Evolutionary conservation across 2,113 vertebrate species (phyloP).

Genomic region (Myocastor coypus): DNA sequence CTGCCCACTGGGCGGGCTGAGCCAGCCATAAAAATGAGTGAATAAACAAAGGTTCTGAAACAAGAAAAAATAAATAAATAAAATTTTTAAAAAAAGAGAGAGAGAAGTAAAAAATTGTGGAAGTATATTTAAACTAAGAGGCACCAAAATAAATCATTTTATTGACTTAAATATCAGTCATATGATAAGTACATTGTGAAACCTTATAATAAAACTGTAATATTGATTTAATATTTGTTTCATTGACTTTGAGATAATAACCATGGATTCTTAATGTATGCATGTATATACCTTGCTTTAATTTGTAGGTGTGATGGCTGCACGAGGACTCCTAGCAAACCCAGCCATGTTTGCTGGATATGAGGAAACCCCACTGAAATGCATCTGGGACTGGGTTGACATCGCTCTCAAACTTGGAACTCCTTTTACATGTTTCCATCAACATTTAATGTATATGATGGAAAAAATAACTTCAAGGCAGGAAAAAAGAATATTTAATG

Average conservation of each 20-base stretch:
- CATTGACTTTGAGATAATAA: constrained; percentile 54
- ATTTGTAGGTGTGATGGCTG: constrained; percentile 94
- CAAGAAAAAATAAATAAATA: no score
- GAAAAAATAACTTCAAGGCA: constrained; percentile 96
- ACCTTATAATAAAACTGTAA: constrained; percentile 39
- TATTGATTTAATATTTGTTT: constrained; percentile 44
- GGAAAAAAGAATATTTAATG: constrained; percentile 96
- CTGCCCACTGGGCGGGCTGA: no score
- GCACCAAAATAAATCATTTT: constrained; percentile 47
- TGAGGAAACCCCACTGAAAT: constrained; percentile 94
- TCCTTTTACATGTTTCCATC: constrained; percentile 96
- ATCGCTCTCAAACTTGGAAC: constrained; percentile 94
- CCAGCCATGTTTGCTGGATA: constrained; percentile 97
- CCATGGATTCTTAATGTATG: constrained; percentile 10
- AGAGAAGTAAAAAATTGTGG: neutral
- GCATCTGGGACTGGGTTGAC: constrained; percentile 98
- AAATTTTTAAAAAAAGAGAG: no score
- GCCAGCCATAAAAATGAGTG: no score
- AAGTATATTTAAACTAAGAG: constrained; percentile 35
- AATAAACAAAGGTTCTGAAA: no score
- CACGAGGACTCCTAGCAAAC: constrained; percentile 95
- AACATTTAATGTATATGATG: constrained; percentile 99
- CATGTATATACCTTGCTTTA: constrained; percentile 60
- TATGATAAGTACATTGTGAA: constrained; percentile 49
- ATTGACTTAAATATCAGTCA: neutral